phyloP scores from a whole-genome alignment of 1,140 invertebrate species.

The Drosophila sproati region DNA sequence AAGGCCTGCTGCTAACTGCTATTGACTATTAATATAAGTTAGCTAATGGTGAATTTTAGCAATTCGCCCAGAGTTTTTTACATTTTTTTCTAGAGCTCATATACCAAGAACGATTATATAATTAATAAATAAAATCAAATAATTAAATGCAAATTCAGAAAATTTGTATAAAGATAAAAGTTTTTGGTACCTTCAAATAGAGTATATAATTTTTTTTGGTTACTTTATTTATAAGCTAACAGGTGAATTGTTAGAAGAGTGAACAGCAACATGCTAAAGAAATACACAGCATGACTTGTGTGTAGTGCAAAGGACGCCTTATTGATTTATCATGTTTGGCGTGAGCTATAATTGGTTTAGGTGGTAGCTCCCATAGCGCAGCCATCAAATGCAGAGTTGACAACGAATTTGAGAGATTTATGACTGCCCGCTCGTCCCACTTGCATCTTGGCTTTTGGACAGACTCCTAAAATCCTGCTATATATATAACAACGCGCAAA shows the following conservation, averaged over 20 bases:
- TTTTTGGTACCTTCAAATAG: too few relatives aligned
- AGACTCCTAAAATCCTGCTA: not conserved
- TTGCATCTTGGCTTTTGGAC: not conserved
- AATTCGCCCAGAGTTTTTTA: too few relatives aligned
- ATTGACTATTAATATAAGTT: too few relatives aligned
- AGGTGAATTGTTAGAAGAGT: slow-evolving; percentile 49
- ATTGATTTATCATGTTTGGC: slow-evolving; percentile 73
- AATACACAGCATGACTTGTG: not conserved
- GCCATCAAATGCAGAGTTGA: slow-evolving; percentile 51
- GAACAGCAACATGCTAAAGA: slow-evolving; percentile 44
- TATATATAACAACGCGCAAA: not conserved
- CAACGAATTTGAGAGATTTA: slow-evolving; percentile 28
- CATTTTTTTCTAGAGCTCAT: too few relatives aligned
- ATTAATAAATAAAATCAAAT: too few relatives aligned
- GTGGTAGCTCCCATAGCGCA: not conserved
- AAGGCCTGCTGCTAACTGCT: too few relatives aligned
- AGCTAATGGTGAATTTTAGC: too few relatives aligned
- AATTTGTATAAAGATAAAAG: too few relatives aligned
- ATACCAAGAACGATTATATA: too few relatives aligned
- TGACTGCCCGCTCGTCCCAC: slow-evolving; percentile 7
- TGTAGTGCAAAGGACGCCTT: slow-evolving; percentile 59
- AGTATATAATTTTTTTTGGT: too few relatives aligned
- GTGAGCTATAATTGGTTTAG: slow-evolving; percentile 64
- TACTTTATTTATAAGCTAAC: slow-evolving; percentile 39
- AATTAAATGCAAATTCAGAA: too few relatives aligned